Evolutionary conservation across 2,888 invertebrate genomes (phyloP).

Genomic region (Ormia ochracea): DNA sequence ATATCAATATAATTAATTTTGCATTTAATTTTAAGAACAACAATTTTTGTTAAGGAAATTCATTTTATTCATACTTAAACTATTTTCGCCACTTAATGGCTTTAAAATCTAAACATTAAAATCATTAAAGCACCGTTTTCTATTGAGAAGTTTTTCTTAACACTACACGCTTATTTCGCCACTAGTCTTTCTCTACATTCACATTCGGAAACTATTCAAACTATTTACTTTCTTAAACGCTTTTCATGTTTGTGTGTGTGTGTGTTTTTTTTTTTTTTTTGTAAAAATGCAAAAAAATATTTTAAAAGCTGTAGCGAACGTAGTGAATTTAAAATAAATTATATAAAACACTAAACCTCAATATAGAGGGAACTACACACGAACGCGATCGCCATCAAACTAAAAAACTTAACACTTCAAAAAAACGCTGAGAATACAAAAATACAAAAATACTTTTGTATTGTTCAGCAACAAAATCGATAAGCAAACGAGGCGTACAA

Average conservation of each 20-base stretch:
- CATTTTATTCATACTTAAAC: background rate
- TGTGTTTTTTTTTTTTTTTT: slow-evolving; percentile 16
- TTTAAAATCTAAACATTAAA: background rate
- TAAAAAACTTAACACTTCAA: slow-evolving; percentile 60
- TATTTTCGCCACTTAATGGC: background rate
- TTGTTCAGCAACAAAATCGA: slow-evolving; percentile 48
- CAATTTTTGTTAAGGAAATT: background rate
- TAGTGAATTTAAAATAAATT: background rate
- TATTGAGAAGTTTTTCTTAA: background rate
- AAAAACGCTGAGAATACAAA: slow-evolving; percentile 50
- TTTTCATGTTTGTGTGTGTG: no score
- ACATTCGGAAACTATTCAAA: slow-evolving; percentile 3
- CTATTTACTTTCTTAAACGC: slow-evolving; percentile 45
- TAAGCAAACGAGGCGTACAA: slow-evolving; percentile 52
- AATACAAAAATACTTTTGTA: slow-evolving; percentile 22
- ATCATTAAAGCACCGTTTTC: background rate
- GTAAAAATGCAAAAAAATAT: slow-evolving; percentile 13
- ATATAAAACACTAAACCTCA: slow-evolving; percentile 28
- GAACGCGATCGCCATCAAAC: slow-evolving; percentile 64
- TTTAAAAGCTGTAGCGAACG: background rate
- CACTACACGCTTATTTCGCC: background rate
- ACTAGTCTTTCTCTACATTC: background rate
- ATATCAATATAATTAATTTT: background rate
- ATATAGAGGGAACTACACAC: slow-evolving; percentile 58
- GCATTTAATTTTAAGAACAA: background rate